These are phyloP conservation scores for Periphyllus acericola DNA, from an alignment of 2,888 invertebrate species.

Conservation along the genomic window DNA sequence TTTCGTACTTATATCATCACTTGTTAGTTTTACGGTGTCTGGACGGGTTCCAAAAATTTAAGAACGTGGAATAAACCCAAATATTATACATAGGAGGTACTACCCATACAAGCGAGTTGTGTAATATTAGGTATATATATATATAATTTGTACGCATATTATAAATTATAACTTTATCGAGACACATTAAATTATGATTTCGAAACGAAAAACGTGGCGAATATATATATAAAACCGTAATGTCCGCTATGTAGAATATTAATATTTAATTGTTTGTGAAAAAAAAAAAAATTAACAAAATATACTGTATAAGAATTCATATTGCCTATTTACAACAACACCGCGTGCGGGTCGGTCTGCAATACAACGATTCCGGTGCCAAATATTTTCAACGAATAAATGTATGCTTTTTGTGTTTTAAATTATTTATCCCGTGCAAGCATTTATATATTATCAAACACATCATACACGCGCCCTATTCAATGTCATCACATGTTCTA, in stretches of 20 bases:
- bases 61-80: slow-evolving; percentile 39
- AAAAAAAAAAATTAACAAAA: not conserved
- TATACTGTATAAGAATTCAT: not conserved
- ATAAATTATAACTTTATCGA: slow-evolving; percentile 5
- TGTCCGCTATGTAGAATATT: not conserved
- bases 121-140: not conserved
- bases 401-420: no score
- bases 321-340: not conserved
- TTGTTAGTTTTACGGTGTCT: not conserved
- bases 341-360: not conserved
- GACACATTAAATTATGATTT: slow-evolving; percentile 35
- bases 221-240: not conserved
- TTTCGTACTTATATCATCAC: slow-evolving; percentile 32
- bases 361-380: not conserved
- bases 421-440: no score
- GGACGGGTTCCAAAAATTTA: slow-evolving; percentile 26
- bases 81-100: not conserved
- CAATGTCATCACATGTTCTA: no score
- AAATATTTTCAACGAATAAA: not conserved
- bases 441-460: no score
- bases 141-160: not conserved
- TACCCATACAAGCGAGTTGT: not conserved
- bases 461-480: no score
- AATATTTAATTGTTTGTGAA: not conserved
- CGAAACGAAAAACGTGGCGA: not conserved